Conservation (phyloP, 2,888 invertebrate species). For the Ophion ellenae region DNA sequence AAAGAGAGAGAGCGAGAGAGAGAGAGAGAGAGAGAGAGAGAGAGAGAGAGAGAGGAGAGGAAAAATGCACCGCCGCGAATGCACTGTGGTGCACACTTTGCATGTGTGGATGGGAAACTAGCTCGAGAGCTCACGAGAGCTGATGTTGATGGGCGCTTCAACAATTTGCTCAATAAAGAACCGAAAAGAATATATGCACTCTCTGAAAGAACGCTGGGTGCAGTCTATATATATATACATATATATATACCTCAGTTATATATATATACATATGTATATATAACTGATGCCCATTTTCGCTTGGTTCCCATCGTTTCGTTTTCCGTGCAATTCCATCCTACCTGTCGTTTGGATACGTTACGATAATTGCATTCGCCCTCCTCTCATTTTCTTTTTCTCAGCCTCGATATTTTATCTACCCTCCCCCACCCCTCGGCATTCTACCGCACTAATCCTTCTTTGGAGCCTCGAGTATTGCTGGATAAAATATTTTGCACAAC, state of each 20-base stretch:
- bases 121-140: constrained; percentile 59
- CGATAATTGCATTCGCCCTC: constrained; percentile 55
- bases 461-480: neutral
- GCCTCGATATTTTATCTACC: constrained; percentile 9
- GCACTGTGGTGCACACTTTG: constrained; percentile 34
- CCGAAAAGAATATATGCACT: constrained; percentile 70
- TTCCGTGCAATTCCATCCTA: constrained; percentile 49
- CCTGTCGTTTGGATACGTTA: constrained; percentile 61
- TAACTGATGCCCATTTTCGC: constrained; percentile 35
- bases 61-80: constrained; percentile 42
- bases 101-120: constrained; percentile 28
- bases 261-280: neutral
- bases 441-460: constrained; percentile 1
- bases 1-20: constrained; percentile 16
- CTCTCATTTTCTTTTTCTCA: constrained; percentile 27
- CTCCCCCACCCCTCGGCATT: constrained; percentile 15
- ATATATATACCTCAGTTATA: too few species aligned
- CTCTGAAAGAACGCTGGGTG: constrained; percentile 30
- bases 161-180: constrained; percentile 78
- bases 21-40: constrained; percentile 40
- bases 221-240: neutral
- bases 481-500: too few species aligned
- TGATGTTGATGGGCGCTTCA: constrained; percentile 79
- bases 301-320: constrained; percentile 55
- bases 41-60: constrained; percentile 1